Evolutionary conservation across 2,888 invertebrate genomes (phyloP).

Genomic region (Sphinx pinastri): DNA sequence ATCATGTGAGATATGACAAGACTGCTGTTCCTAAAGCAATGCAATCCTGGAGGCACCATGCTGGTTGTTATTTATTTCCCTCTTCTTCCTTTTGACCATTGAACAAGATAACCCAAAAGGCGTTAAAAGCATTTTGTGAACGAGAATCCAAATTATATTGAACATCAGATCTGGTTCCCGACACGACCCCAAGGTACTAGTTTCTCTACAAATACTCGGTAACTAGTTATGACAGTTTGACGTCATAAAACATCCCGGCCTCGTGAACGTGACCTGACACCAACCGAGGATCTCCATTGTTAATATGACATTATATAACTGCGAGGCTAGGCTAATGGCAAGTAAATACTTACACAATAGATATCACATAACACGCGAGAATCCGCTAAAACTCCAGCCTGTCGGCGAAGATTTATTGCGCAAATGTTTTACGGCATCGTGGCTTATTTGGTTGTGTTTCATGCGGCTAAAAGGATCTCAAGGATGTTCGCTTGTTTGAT

Average conservation of each 20-base stretch:
- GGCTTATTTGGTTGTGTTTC: slow-evolving; percentile 18
- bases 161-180: slow-evolving; percentile 12
- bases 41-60: too few species aligned
- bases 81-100: too few species aligned
- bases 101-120: too few species aligned
- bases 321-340: slow-evolving; percentile 34
- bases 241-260: slow-evolving; percentile 36
- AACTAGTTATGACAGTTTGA: slow-evolving; percentile 43
- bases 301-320: slow-evolving; percentile 39
- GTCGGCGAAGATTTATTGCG: slow-evolving; percentile 25
- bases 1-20: too few species aligned
- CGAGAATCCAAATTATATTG: background rate
- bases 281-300: slow-evolving; percentile 34
- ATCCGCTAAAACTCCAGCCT: slow-evolving; percentile 23
- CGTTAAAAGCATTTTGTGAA: background rate
- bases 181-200: slow-evolving; percentile 18
- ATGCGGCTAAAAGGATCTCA: slow-evolving; percentile 6
- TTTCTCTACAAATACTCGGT: slow-evolving; percentile 28
- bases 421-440: slow-evolving; percentile 24
- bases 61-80: too few species aligned
- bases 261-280: slow-evolving; percentile 35
- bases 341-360: slow-evolving; percentile 27
- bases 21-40: too few species aligned
- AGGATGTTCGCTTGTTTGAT: background rate
- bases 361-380: slow-evolving; percentile 26